Conservation (phyloP, 2,113 vertebrate genomes). For the Machaerirhynchus nigripectus region DNA sequence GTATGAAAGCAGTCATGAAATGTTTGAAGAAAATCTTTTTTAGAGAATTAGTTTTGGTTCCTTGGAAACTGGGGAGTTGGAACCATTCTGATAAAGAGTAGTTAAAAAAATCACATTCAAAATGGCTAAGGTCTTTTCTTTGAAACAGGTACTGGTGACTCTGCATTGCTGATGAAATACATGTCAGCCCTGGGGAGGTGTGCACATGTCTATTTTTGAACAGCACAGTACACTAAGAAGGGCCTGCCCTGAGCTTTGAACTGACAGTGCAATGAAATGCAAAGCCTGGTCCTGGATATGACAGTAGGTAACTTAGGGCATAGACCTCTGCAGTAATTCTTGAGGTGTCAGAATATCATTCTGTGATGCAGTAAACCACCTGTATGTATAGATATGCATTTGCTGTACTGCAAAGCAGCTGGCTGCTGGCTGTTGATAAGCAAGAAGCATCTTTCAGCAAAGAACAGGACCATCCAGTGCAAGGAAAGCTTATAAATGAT, state of each 20-base stretch:
- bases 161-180: background rate
- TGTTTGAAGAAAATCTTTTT: background rate
- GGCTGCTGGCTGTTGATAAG: background rate
- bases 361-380: background rate
- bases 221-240: background rate
- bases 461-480: background rate
- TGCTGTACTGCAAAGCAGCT: background rate
- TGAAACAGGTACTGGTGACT: background rate
- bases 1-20: background rate
- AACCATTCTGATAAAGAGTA: background rate
- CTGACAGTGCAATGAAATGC: background rate
- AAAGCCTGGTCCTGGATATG: background rate
- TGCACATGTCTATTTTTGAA: background rate
- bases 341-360: background rate
- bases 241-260: background rate
- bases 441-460: background rate
- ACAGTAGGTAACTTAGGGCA: background rate
- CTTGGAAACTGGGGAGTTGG: background rate
- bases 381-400: background rate
- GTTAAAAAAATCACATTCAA: background rate
- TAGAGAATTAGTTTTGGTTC: background rate
- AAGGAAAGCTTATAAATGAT: background rate
- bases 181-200: background rate
- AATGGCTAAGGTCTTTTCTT: background rate
- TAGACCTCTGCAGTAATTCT: background rate